Conservation (phyloP, 1,140 invertebrate genomes). For the Thereuonema tuberculata region DNA sequence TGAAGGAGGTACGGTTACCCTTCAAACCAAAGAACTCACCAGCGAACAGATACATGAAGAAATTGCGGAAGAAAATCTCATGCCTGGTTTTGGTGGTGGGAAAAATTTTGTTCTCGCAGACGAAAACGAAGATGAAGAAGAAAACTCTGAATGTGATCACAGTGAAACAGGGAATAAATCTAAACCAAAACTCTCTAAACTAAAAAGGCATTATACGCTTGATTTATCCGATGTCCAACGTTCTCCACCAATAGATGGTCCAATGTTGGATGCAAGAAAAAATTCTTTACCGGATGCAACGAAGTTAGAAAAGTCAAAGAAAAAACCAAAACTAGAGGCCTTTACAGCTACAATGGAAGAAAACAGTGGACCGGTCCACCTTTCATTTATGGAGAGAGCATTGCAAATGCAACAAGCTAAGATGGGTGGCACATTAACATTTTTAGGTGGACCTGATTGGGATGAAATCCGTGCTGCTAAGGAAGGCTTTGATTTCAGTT, state of each 20-base stretch:
- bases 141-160: conserved; percentile 16
- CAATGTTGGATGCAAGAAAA: too few relatives aligned
- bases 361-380: too few relatives aligned
- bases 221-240: background rate
- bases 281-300: too few relatives aligned
- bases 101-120: background rate
- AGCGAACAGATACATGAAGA: conserved; percentile 30
- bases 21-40: conserved; percentile 24
- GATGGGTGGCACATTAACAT: background rate
- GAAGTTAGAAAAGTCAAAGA: too few relatives aligned
- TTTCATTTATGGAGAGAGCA: too few relatives aligned
- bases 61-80: conserved; percentile 19
- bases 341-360: too few relatives aligned
- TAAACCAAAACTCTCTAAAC: background rate
- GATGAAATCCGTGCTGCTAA: background rate
- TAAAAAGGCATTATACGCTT: background rate
- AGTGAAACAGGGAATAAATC: conserved; percentile 18
- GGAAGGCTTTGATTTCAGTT: background rate
- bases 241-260: background rate
- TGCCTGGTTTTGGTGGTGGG: conserved; percentile 8
- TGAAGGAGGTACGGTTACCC: conserved; percentile 51
- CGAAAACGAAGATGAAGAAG: conserved; percentile 20
- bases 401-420: background rate
- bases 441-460: background rate
- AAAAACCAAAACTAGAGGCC: too few relatives aligned